Conservation (phyloP, 2,888 invertebrate species). For the Macrophya annulata region DNA sequence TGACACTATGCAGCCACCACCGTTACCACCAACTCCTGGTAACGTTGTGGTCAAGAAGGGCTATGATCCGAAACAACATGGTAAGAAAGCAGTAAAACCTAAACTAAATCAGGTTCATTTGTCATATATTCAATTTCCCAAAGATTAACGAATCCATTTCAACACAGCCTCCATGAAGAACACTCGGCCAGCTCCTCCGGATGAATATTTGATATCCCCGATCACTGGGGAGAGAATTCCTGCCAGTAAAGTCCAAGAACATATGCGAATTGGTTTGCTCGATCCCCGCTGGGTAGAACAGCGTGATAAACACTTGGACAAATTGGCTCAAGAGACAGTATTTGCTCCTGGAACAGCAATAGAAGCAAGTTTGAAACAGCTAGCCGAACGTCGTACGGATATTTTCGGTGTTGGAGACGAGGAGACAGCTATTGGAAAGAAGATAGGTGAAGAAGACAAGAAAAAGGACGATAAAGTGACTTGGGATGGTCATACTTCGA, state of each 20-base stretch:
- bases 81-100: constrained; percentile 61
- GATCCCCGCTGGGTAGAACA: constrained; percentile 99
- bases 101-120: not conserved
- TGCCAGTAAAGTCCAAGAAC: constrained; percentile 98
- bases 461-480: constrained; percentile 95
- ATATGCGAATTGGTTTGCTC: constrained; percentile 97
- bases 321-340: constrained; percentile 94
- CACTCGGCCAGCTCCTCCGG: constrained; percentile 85
- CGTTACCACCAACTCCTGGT: constrained; percentile 93
- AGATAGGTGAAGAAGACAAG: constrained; percentile 95
- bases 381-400: constrained; percentile 99
- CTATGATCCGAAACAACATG: constrained; percentile 96
- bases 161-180: constrained; percentile 79
- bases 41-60: constrained; percentile 97
- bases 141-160: not conserved
- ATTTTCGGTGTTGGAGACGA: constrained; percentile 99
- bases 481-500: constrained; percentile 99
- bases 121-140: not conserved
- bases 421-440: constrained; percentile 99
- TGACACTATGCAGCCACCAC: constrained; percentile 82
- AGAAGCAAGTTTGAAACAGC: constrained; percentile 95
- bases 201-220: constrained; percentile 97
- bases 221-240: constrained; percentile 99
- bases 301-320: constrained; percentile 95
- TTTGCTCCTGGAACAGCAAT: constrained; percentile 92